phyloP scores from a whole-genome alignment of 2,113 vertebrate species.

The Leucopsar rothschildi region DNA sequence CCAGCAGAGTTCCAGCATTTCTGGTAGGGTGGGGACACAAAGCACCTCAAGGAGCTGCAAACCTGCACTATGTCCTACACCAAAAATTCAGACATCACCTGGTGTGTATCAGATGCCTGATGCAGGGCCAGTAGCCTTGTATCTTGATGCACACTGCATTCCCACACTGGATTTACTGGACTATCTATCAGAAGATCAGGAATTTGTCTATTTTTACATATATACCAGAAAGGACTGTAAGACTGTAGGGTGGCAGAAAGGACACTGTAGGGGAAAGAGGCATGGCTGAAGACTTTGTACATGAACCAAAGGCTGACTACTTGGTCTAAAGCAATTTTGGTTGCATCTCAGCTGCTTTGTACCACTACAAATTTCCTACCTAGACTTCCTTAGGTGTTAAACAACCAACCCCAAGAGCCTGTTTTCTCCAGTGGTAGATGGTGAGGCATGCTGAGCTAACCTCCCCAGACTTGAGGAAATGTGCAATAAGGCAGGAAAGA shows the following conservation, averaged over 20 bases:
- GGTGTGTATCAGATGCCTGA: rapidly evolving
- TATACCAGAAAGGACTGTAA: rapidly evolving
- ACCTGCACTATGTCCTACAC: neutral
- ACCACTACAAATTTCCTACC: neutral
- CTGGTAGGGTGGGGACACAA: neutral
- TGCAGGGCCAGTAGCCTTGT: neutral
- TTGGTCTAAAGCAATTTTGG: neutral
- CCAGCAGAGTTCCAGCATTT: rapidly evolving
- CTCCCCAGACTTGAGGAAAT: neutral
- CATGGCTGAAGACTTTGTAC: neutral
- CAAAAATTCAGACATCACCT: neutral
- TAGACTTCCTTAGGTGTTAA: neutral
- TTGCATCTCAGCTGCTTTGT: neutral
- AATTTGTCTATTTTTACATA: neutral
- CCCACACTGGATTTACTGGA: neutral
- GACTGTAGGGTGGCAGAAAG: neutral
- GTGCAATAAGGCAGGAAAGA: neutral
- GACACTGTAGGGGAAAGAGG: neutral
- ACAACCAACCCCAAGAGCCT: rapidly evolving
- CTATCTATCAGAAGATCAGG: neutral
- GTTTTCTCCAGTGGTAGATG: neutral
- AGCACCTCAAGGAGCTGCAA: neutral
- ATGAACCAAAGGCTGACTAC: neutral
- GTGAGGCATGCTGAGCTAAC: neutral
- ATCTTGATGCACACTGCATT: neutral